Percentiles rank a stretch among this genome's conserved stretches.
phyloP scores from a whole-genome alignment of 2,797 vertebrate species.

The Urosaurus nigricauda region DNA sequence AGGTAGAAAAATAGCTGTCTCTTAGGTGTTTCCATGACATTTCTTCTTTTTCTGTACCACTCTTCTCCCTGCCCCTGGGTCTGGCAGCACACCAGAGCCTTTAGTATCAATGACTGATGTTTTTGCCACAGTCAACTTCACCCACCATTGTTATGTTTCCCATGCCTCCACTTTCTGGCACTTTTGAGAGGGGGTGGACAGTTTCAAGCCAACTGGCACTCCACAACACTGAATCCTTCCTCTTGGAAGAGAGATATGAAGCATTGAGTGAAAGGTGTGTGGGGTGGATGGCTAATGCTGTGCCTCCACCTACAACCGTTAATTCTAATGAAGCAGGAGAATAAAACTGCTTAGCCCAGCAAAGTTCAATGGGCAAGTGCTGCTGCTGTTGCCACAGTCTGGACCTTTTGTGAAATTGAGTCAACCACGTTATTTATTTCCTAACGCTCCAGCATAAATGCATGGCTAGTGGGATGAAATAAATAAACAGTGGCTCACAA shows the following conservation, averaged over 20 bases:
- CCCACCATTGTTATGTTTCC: background rate
- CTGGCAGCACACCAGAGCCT: background rate
- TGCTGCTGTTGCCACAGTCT: background rate
- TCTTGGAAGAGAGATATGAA: background rate
- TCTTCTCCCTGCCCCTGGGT: rapidly evolving
- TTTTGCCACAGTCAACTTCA: slow-evolving; percentile 1
- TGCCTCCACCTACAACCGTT: background rate
- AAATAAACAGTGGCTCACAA: background rate
- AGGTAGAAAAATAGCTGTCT: slow-evolving; percentile 24
- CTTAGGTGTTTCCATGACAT: background rate
- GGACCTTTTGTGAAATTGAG: slow-evolving; percentile 24
- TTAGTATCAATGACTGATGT: background rate
- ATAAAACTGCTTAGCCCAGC: background rate
- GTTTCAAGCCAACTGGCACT: too few species aligned
- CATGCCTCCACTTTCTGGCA: too few species aligned
- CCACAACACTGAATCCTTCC: slow-evolving; percentile 9
- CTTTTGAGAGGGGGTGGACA: background rate
- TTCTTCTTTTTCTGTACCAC: background rate
- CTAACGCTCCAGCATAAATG: slow-evolving; percentile 18
- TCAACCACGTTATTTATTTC: background rate
- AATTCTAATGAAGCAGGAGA: background rate
- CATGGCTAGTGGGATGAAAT: background rate
- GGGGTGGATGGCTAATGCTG: background rate
- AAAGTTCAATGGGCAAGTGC: background rate
- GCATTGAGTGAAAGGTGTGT: slow-evolving; percentile 31